Evolutionary conservation across 2,113 vertebrate genomes (phyloP).

Genomic region (Trematomus loennbergii): DNA sequence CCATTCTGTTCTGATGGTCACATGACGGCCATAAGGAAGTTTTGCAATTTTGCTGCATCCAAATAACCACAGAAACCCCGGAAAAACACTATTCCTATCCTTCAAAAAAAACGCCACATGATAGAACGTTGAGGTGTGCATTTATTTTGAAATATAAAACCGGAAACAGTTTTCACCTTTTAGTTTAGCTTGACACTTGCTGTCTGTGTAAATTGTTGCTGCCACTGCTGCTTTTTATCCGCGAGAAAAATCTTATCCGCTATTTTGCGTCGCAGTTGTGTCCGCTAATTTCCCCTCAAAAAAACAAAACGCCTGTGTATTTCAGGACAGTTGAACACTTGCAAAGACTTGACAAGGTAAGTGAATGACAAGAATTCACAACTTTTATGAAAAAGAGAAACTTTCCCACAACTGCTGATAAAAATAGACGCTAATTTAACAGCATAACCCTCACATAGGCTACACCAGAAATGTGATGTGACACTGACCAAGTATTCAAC

Average conservation of each 20-base stretch:
- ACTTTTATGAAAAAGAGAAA: conserved; percentile 8
- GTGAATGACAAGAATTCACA: background rate
- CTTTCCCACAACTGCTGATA: conserved; percentile 11
- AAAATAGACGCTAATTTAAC: background rate
- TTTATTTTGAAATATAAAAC: conserved; percentile 20
- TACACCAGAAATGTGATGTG: background rate
- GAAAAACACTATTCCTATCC: accelerated
- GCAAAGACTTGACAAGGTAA: conserved; percentile 29
- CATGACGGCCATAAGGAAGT: conserved; percentile 67
- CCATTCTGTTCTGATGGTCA: conserved; percentile 44
- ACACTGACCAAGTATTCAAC: background rate
- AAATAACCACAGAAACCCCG: background rate
- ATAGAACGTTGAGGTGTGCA: accelerated
- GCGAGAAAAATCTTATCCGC: conserved; percentile 63
- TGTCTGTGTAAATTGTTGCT: background rate
- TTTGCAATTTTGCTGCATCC: background rate
- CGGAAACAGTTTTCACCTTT: accelerated
- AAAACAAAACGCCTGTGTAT: background rate
- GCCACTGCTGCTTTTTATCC: conserved; percentile 8
- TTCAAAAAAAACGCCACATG: background rate
- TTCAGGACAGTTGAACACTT: background rate
- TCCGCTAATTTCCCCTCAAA: background rate
- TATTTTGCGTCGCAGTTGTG: conserved; percentile 29
- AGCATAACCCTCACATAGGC: background rate
- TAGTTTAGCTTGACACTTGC: accelerated